Evolutionary conservation across 1,140 invertebrate genomes (phyloP), one percentile per base, ranked within the genome.

Genomic region (Microplitis demolitor): DNA sequence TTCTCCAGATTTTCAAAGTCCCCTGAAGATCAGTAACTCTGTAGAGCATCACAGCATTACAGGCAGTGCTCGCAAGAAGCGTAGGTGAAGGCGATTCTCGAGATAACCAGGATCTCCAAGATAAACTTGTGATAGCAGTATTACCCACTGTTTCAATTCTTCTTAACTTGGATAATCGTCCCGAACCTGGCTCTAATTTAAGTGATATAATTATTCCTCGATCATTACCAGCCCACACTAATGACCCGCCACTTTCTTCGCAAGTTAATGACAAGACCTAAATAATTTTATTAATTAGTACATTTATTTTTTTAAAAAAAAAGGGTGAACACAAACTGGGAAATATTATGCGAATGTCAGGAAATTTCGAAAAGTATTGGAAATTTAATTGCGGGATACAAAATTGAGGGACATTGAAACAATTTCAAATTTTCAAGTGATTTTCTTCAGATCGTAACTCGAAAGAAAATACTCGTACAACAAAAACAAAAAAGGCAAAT

Each of bases 181-280:
- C 94, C 80, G 90, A 91, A 34, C 89, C 88, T 37, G 92, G 81
- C 82, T 95, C 94, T 24, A 87, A 69, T 72, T 80, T 79, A 76
- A 86, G 85, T 11, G 84, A 86, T 9, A 80, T 74, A 68, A 86
- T 79, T n/a, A 79, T 81, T 84, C 93, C 93, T 87, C 91, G 91
- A 78, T 95, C 92, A 85, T 95, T 95, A 69, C 94, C 95, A 67
- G 92, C 91, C 95, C 95, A 97, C 67, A 96, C 88, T 75, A 94
- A 61, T 3, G 80, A 82, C 35, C 85, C 90, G 78, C 91, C 89
- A 81, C 91, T 93, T 31, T 92, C 91, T 81, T 96, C 94, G 86
- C 94, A 95, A 2, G 92, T 90, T 45, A 97, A 84, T 33, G 92
- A 90, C 77, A 93, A 84, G 60, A 86, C 80, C 84, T 87, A 35